These are phyloP conservation scores for Pilophorus perplexus DNA, from an alignment of 2,888 invertebrate genomes.

Conservation along the genomic window DNA sequence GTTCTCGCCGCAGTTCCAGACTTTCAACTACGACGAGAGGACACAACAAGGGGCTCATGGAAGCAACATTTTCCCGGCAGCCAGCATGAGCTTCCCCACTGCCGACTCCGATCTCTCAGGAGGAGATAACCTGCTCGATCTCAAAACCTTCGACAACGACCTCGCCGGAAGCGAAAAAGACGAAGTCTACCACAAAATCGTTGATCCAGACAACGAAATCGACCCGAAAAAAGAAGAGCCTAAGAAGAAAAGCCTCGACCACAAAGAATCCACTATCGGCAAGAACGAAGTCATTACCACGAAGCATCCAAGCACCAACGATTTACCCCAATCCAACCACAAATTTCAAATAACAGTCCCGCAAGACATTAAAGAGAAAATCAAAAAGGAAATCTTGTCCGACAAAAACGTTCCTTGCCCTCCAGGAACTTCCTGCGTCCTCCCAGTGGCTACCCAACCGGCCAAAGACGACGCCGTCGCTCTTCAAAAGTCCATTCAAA, in stretches of 20 bases:
- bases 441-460: conserved; percentile 26
- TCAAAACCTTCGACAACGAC: conserved; percentile 42
- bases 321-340: conserved; percentile 6
- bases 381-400: conserved; percentile 4
- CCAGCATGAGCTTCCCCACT: conserved; percentile 48
- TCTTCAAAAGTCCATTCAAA: conserved; percentile 49
- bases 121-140: conserved; percentile 8
- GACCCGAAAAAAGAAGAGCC: conserved; percentile 10
- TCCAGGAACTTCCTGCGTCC: conserved; percentile 28
- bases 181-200: conserved; percentile 39
- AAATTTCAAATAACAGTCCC: conserved; percentile 24
- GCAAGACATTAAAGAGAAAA: conserved; percentile 21
- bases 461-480: conserved; percentile 50
- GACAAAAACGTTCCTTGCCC: conserved; percentile 18
- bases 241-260: conserved; percentile 27
- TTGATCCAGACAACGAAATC: conserved; percentile 33
- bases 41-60: conserved; percentile 49
- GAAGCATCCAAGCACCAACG: conserved; percentile 6
- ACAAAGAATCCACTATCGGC: conserved; percentile 21
- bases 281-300: conserved; percentile 50
- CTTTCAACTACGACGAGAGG: conserved; percentile 56
- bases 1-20: conserved; percentile 54
- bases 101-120: conserved; percentile 18
- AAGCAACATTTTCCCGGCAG: conserved; percentile 48
- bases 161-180: conserved; percentile 42